Conservation (phyloP, 2,888 invertebrate species). For the Heliconius charithonia region DNA sequence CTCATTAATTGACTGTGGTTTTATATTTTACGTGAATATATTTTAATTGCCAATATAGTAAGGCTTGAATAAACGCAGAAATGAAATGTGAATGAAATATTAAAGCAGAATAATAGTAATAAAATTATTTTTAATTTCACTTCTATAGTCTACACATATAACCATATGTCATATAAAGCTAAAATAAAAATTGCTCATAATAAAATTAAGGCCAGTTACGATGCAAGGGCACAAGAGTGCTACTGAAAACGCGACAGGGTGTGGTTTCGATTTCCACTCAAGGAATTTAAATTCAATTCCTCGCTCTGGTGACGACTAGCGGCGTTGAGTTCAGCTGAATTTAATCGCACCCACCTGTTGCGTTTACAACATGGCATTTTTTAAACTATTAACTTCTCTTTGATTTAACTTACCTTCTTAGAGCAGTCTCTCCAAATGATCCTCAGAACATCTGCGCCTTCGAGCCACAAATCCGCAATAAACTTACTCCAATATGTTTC, state of each 20-base stretch:
- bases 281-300: background rate
- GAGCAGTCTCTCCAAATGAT: constrained; percentile 81
- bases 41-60: background rate
- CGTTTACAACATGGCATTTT: background rate
- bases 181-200: no score
- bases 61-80: background rate
- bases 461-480: constrained; percentile 78
- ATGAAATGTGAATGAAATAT: background rate
- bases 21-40: background rate
- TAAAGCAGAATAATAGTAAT: background rate
- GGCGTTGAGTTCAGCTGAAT: background rate
- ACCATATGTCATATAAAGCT: no score
- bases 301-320: background rate
- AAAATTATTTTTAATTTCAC: no score
- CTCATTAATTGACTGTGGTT: constrained; percentile 10
- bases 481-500: constrained; percentile 71
- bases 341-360: background rate
- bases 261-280: background rate
- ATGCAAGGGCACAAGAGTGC: no score
- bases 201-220: no score
- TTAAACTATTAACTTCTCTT: no score
- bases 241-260: background rate
- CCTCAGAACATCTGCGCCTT: constrained; percentile 73
- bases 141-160: no score
- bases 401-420: constrained; percentile 67